Evolutionary conservation across 2,888 invertebrate genomes (phyloP), one percentile per base, ranked within the genome.

Genomic region (Onthophagus sagittarius): DNA sequence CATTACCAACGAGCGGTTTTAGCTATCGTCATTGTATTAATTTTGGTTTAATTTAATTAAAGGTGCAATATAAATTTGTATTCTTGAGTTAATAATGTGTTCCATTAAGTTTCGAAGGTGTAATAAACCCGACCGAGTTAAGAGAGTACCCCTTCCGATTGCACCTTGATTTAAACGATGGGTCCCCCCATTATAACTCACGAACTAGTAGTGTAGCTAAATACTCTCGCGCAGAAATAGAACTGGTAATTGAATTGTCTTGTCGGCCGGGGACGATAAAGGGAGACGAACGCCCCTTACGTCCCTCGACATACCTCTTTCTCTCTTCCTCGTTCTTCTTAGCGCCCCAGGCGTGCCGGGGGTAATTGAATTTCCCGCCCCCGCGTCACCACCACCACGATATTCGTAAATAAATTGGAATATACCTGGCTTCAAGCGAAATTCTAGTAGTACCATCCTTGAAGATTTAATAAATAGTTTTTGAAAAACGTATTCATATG

Each of bases 241-340:
- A 83, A 81, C 82, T 80, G 79, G 83, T 85, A 85, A 85, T 85
- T 85, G 85, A 85, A 85, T 85, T 85, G 85, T 85, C 85, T 85
- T 85, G 85, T 85, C 84, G 84, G 82, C 53, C 73, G 32, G 63
- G 15, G 23, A 77, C 65, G 73, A 71, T 73, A 71, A 70, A 73
- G 73, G 69, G 77, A 79, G 78, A 79, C 78, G 76, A 79, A 81
- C 83, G 83, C 82, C 83, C 81, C 78, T 81, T 80, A 82, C 82
- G 83, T 53, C 39, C 5, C 33, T 33, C 33, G 33, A 5, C 33
- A n/a, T n/a, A n/a, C n/a, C n/a, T n/a, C n/a, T 23, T 23, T 23
- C 39, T 53, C 39, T 53, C 39, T 53, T 53, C 1, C 39, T 53
- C 39, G 39, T 23, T 23, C 23, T 23, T 23, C 23, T n/a, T n/a